Evolutionary conservation across 2,113 vertebrate genomes (phyloP).

Genomic region (Meles meles): DNA sequence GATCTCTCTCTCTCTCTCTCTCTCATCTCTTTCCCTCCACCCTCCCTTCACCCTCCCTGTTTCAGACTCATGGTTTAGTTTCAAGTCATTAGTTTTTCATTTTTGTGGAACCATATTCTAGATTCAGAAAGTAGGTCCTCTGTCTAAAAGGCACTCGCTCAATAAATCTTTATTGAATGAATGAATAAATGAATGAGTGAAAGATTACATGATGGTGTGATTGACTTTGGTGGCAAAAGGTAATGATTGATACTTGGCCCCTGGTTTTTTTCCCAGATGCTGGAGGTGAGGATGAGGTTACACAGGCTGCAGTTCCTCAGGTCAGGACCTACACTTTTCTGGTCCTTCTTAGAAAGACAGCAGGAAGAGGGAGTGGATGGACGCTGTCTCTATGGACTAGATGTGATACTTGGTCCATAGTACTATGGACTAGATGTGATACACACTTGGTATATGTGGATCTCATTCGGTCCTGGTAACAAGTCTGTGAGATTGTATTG

Average conservation of each 20-base stretch:
- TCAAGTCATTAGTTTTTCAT: not conserved
- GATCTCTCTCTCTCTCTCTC: no score
- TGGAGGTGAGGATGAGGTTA: not conserved
- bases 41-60: no score
- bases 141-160: not conserved
- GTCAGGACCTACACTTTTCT: not conserved
- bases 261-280: not conserved
- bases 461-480: not conserved
- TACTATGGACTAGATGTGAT: not conserved
- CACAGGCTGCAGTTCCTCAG: not conserved
- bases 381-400: not conserved
- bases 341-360: not conserved
- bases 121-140: not conserved
- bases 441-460: not conserved
- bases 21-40: not conserved
- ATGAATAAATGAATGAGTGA: not conserved
- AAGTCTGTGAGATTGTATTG: not conserved
- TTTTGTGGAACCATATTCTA: not conserved
- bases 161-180: not conserved
- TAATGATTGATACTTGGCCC: not conserved
- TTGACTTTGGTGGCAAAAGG: not conserved
- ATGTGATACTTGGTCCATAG: no score
- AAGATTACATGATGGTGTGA: not conserved
- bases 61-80: not conserved
- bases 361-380: not conserved